Conservation (phyloP, 2,797 vertebrate genomes). For the Meriones psammophilus region DNA sequence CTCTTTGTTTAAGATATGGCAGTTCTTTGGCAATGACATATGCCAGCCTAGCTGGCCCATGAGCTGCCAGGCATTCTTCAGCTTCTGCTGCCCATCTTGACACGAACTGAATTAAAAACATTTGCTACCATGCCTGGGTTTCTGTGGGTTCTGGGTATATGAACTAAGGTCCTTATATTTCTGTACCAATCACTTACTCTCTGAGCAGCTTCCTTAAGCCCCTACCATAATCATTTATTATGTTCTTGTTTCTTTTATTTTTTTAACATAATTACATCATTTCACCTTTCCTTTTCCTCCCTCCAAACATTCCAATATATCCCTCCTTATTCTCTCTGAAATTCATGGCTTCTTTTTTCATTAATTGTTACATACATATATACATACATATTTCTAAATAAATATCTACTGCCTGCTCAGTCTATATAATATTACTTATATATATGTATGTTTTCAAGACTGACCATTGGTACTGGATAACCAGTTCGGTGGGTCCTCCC, state of each 20-base stretch:
- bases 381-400: not conserved
- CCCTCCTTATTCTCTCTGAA: not conserved
- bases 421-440: not conserved
- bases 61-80: not conserved
- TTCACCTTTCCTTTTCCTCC: not conserved
- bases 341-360: not conserved
- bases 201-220: not conserved
- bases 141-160: not conserved
- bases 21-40: not conserved
- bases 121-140: not conserved
- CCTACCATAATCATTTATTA: not conserved
- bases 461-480: not conserved
- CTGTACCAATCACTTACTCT: not conserved
- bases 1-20: not conserved
- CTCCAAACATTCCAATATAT: not conserved
- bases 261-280: not conserved
- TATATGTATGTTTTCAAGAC: not conserved
- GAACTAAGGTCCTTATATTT: not conserved
- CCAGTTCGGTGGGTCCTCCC: no score
- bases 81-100: not conserved
- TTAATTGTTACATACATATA: not conserved
- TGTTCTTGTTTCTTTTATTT: not conserved
- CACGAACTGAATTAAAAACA: not conserved
- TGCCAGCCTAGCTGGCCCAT: not conserved
- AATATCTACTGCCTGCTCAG: not conserved